phyloP scores from a whole-genome alignment of 1,140 invertebrate species.

The Caenorhabditis inopinata region DNA sequence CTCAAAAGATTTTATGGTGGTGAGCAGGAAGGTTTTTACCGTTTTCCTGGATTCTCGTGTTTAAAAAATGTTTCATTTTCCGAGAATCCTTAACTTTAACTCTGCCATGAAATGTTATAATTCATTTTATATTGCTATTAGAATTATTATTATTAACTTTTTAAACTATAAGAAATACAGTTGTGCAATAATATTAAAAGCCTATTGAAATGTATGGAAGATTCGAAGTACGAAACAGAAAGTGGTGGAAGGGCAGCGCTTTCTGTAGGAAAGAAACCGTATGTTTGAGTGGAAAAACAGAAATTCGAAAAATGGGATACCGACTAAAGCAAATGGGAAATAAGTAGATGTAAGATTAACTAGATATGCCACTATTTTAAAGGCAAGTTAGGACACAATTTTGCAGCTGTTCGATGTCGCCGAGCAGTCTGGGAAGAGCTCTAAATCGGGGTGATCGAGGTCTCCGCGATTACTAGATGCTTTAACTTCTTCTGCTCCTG shows the following conservation, averaged over 20 bases:
- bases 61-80: no score
- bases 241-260: neutral
- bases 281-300: conserved; percentile 3
- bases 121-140: no score
- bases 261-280: neutral
- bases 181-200: neutral
- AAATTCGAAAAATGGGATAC: neutral
- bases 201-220: neutral
- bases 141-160: no score
- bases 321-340: neutral
- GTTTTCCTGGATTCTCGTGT: no score
- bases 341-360: neutral
- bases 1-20: no score
- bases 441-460: conserved; percentile 70
- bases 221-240: neutral
- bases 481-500: conserved; percentile 67
- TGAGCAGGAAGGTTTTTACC: no score
- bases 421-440: conserved; percentile 41
- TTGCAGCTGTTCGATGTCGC: conserved; percentile 45
- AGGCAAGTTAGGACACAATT: neutral
- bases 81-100: no score
- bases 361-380: neutral
- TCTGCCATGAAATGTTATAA: no score
- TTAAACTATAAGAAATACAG: neutral
- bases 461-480: conserved; percentile 67